Evolutionary conservation across 2,113 vertebrate species (phyloP).

Genomic region (Trematocara zebra): DNA sequence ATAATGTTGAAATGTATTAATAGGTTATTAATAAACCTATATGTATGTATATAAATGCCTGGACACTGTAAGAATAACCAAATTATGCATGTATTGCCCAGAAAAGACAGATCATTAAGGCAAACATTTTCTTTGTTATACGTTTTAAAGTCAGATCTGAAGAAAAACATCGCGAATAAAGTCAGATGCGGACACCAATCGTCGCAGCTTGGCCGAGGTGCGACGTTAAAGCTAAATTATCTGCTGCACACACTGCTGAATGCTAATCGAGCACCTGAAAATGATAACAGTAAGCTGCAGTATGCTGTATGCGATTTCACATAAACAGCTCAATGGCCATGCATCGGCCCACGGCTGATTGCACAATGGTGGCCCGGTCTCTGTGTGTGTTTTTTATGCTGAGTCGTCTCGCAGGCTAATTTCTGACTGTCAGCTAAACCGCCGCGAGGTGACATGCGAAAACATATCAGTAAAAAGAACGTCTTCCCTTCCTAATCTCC

Average conservation of each 20-base stretch:
- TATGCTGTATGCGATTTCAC: background rate
- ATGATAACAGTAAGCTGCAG: background rate
- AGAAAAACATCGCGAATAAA: background rate
- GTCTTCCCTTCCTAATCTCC: background rate
- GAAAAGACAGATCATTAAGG: background rate
- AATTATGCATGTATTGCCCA: background rate
- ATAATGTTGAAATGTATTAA: background rate
- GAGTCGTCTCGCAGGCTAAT: conserved; percentile 62
- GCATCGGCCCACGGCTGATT: conserved; percentile 1
- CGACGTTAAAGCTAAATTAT: background rate
- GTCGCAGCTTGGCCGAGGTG: background rate
- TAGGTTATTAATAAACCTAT: background rate
- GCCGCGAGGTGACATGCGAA: background rate
- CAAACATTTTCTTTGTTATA: background rate
- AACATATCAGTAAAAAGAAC: background rate
- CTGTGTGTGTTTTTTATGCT: conserved; percentile 38
- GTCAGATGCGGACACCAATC: background rate
- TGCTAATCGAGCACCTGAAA: background rate
- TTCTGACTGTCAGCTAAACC: conserved; percentile 26
- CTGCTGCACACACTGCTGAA: background rate
- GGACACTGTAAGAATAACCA: background rate
- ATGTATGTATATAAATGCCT: background rate
- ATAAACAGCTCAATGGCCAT: background rate
- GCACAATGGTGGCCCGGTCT: conserved; percentile 60
- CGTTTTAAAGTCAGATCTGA: background rate